phyloP scores from a whole-genome alignment of 2,888 invertebrate species.

The Ctenicera cuprea region DNA sequence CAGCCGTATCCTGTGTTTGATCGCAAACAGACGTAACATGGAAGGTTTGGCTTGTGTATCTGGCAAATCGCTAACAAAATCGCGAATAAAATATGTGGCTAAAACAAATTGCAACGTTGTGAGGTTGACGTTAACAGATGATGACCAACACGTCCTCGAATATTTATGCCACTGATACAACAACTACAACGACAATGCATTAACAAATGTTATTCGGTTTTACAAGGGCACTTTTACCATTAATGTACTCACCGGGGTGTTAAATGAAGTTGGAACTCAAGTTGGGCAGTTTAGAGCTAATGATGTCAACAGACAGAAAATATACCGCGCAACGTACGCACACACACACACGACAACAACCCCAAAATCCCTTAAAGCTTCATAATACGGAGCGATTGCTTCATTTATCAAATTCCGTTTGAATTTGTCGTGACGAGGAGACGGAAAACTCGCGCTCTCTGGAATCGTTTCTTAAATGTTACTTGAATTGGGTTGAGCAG shows the following conservation, averaged over 20 bases:
- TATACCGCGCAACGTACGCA: not conserved
- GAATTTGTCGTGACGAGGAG: conserved; percentile 14
- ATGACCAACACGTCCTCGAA: conserved; percentile 53
- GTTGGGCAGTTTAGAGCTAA: conserved; percentile 9
- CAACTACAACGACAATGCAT: conserved; percentile 33
- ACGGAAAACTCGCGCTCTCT: not conserved
- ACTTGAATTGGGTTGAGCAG: too few species aligned
- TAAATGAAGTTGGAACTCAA: conserved; percentile 20
- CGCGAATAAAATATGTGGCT: conserved; percentile 55
- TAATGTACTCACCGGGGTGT: conserved; percentile 11
- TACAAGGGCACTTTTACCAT: conserved; percentile 26
- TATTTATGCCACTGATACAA: conserved; percentile 53
- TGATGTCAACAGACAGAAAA: conserved; percentile 6
- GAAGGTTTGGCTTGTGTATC: conserved; percentile 46
- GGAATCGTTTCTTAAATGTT: too few species aligned
- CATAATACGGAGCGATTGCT: conserved; percentile 16
- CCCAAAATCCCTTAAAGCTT: conserved; percentile 1
- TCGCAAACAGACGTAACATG: conserved; percentile 47
- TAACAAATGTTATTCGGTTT: conserved; percentile 28
- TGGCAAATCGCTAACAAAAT: conserved; percentile 57
- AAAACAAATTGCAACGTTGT: conserved; percentile 54
- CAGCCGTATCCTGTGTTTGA: conserved; percentile 51
- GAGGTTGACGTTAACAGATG: conserved; percentile 51
- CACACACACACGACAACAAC: conserved; percentile 4
- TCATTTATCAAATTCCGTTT: conserved; percentile 28